Conservation (phyloP, 2,797 vertebrate species). For the Amblyraja radiata region DNA sequence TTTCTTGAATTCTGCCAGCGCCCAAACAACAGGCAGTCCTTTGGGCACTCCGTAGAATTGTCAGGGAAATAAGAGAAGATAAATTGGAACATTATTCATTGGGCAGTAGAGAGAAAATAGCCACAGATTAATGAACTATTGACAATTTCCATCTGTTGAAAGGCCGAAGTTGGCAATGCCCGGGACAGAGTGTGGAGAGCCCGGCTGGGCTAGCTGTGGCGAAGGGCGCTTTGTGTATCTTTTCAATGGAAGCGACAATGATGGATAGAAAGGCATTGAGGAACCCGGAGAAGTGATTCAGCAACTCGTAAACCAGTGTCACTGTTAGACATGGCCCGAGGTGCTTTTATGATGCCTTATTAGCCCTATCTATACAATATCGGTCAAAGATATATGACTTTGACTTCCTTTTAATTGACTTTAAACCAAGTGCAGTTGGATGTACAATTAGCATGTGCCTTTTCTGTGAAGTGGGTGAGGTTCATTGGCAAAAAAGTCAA, state of each 20-base stretch:
- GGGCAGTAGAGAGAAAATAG: slow-evolving; percentile 56
- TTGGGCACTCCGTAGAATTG: slow-evolving; percentile 44
- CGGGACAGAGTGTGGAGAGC: slow-evolving; percentile 61
- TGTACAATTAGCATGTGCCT: slow-evolving; percentile 39
- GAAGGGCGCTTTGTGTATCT: slow-evolving; percentile 56
- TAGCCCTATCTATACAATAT: slow-evolving; percentile 34
- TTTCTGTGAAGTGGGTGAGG: slow-evolving; percentile 23
- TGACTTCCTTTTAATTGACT: slow-evolving; percentile 42
- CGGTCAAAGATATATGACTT: slow-evolving; percentile 40
- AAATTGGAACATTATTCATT: slow-evolving; percentile 58
- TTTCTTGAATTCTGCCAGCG: slow-evolving; percentile 22
- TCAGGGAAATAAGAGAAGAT: slow-evolving; percentile 46
- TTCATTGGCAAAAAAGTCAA: slow-evolving; percentile 7
- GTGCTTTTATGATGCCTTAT: slow-evolving; percentile 38
- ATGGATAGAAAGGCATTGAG: slow-evolving; percentile 65
- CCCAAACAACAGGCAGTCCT: slow-evolving; percentile 35
- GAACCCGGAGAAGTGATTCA: slow-evolving; percentile 68
- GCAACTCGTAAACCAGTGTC: slow-evolving; percentile 64
- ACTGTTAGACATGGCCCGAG: slow-evolving; percentile 64
- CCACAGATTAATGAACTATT: slow-evolving; percentile 66
- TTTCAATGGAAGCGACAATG: slow-evolving; percentile 70
- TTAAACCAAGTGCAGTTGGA: slow-evolving; percentile 47
- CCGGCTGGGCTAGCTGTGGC: slow-evolving; percentile 59
- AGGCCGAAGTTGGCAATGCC: slow-evolving; percentile 65
- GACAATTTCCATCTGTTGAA: slow-evolving; percentile 64